phyloP scores from a whole-genome alignment of 2,797 vertebrate species.

The Clangula hyemalis region DNA sequence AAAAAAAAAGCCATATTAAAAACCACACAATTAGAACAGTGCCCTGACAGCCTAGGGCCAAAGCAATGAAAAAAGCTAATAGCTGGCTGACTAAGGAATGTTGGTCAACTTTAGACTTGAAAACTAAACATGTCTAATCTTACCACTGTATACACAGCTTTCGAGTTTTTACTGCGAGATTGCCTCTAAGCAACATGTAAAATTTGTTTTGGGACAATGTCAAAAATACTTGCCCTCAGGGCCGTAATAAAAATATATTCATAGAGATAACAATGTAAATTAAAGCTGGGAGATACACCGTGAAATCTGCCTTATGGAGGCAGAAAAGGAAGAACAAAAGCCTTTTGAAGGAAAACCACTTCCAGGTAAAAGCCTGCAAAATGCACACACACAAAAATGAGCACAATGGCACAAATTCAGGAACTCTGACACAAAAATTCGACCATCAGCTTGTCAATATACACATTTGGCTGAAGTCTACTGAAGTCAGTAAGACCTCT shows the following conservation, averaged over 20 bases:
- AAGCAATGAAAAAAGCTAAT: neutral
- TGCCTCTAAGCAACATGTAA: neutral
- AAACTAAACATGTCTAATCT: conserved; percentile 8
- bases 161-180: neutral
- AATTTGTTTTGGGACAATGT: neutral
- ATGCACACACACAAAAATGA: neutral
- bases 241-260: neutral
- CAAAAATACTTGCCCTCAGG: neutral
- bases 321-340: neutral
- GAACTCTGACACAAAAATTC: neutral
- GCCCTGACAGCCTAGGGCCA: neutral
- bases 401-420: neutral
- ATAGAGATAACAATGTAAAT: neutral
- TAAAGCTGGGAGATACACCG: neutral
- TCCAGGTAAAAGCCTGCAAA: neutral
- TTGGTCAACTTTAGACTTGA: neutral
- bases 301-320: neutral
- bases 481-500: neutral
- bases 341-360: neutral
- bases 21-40: neutral
- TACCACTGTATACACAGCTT: neutral
- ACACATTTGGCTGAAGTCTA: neutral
- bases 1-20: neutral
- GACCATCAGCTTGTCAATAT: neutral
- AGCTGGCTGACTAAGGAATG: neutral